Evolutionary conservation across 2,888 invertebrate genomes (phyloP), one percentile per base, ranked within the genome.

Genomic region (Pheosia tremula): DNA sequence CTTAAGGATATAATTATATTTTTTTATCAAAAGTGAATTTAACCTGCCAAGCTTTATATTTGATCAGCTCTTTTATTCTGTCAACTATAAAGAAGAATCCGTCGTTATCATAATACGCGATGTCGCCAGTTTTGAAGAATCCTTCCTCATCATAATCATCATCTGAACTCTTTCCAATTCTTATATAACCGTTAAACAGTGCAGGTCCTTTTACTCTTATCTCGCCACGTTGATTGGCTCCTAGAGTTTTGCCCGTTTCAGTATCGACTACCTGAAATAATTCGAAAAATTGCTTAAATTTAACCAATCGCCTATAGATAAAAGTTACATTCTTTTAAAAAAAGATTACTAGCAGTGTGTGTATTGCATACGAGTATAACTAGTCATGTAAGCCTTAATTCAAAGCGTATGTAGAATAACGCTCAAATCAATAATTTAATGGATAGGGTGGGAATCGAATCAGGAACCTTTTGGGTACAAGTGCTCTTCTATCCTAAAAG

Each of bases 21-120:
- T 2, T 24, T 24, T 24, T 24, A 24, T 24, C 2, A 24, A 24
- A 24, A 24, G 2, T 49, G 49, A 13, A 3, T 74, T 79, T 80
- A 66, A 89, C 90, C 74, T 90, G 90, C 72, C 87, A 85, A 49
- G 85, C 82, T 39, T 90, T 90, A 60, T 89, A 90, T 71, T 91
- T 90, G 11, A 91, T 90, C 6, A 90, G 80, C 69, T 91, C 90
- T 60, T 91, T 91, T 24, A 90, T 75, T 71, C 90, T 84, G 49
- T 89, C 90, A 0, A 88, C 84, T 41, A 88, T 83, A 61, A 71
- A 90, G 59, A 90, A 87, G 63, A 79, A 90, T 3, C 87, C 87
- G 13, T 90, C 85, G 47, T 85, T 76, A 61, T 91, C 90, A 49
- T 87, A 90, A 66, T 88, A 89, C 1, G 84, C 89, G 0, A 90